These are phyloP conservation scores for Priapulus caudatus DNA, from an alignment of 2,888 invertebrate genomes.

Conservation along the genomic window DNA sequence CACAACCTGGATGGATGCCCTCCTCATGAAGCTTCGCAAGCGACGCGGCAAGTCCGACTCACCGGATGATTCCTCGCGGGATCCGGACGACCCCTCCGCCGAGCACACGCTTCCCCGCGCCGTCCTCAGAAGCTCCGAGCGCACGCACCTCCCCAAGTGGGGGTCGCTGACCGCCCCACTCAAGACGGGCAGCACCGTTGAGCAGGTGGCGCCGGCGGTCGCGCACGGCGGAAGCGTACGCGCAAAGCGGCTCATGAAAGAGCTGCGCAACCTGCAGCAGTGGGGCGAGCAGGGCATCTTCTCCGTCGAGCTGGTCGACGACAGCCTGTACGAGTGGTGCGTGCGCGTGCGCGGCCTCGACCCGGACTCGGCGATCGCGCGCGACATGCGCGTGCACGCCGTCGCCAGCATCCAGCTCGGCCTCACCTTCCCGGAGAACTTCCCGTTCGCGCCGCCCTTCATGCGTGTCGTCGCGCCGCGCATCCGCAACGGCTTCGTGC, in stretches of 20 bases:
- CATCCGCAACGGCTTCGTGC: conserved; percentile 68
- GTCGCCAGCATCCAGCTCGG: conserved; percentile 14
- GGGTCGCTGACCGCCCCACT: no score
- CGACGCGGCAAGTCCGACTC: no score
- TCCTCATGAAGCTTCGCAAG: no score
- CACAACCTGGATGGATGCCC: no score
- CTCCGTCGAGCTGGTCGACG: neutral
- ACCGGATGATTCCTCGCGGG: no score
- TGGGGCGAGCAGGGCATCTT: neutral
- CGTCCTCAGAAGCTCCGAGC: no score
- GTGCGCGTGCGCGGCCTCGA: neutral
- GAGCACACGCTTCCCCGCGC: no score
- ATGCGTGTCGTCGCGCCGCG: conserved; percentile 54
- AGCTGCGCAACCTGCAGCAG: neutral
- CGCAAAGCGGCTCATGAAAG: neutral
- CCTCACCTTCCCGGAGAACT: conserved; percentile 62
- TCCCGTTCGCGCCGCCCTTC: conserved; percentile 77
- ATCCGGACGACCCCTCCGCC: no score
- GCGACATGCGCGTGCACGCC: neutral
- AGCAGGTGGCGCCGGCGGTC: no score
- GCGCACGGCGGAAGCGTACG: no score
- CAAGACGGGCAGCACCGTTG: no score
- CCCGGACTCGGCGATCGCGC: neutral
- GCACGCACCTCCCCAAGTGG: neutral
- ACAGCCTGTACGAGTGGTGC: neutral